A percentile compares a stretch with the other conserved stretches of the same genome.
These are phyloP conservation scores for Hestina assimilis DNA, from an alignment of 1,140 invertebrate species.

Conservation along the genomic window DNA sequence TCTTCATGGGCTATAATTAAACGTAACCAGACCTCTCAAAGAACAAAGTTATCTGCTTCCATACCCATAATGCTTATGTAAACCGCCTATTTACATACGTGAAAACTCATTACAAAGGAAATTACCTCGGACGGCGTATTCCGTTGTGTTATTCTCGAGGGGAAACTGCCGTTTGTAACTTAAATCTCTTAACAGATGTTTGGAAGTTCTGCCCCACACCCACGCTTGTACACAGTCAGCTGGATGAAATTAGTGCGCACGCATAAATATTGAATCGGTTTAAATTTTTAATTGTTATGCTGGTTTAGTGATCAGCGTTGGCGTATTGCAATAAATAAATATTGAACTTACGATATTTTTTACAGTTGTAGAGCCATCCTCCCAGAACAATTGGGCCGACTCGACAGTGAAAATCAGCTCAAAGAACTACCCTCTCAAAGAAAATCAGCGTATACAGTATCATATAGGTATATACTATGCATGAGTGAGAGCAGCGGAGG, in stretches of 20 bases:
- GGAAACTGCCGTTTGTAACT: conserved; percentile 8
- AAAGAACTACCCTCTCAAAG: no score
- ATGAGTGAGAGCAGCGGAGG: no score
- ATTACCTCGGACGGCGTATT: conserved; percentile 5
- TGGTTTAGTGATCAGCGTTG: not conserved
- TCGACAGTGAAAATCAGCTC: no score
- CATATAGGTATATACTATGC: no score
- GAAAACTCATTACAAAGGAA: conserved; percentile 5
- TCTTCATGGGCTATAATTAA: not conserved
- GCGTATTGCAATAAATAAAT: not conserved
- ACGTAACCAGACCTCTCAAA: not conserved
- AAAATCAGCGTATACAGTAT: no score
- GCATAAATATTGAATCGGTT: not conserved
- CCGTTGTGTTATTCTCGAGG: not conserved
- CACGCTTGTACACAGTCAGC: not conserved
- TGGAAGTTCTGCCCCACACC: not conserved
- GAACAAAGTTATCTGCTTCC: not conserved
- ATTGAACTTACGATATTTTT: not conserved
- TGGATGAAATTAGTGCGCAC: not conserved
- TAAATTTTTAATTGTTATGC: not conserved
- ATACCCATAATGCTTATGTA: not conserved
- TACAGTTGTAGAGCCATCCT: no score
- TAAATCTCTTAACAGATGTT: conserved; percentile 20
- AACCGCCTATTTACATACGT: not conserved
- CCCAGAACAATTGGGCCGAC: no score